Base-by-base conservation (phyloP, 2,113 vertebrate genomes). In the Perognathus longimembris region DNA sequence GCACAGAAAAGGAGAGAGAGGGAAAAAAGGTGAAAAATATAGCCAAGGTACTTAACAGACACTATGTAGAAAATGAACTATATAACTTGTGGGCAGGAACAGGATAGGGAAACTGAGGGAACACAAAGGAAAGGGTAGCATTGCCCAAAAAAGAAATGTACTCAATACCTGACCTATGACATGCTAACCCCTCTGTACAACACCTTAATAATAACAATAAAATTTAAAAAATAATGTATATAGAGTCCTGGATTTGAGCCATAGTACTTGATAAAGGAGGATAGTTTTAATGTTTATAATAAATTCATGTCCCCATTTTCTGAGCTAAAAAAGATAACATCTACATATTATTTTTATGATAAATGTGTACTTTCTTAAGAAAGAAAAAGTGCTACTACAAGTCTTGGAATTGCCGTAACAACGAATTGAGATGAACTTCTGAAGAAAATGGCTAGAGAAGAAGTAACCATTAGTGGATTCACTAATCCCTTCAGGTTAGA, bases 311-410 rank as follows among this genome's bases (percentile, higher is more conserved):
- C 84, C 7, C 24, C 5, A 45, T 32, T 61, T 92, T 70, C 73
- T 54, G 8, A 76, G 34, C 78, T 77, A 36, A 84, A 89, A 73
- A 83, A 24, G 3, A 81, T 57, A 85, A 15, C 4, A 40, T 1
- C 71, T 45, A 71, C 28, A 1, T 50, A 61, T 74, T 75, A 74
- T n/a, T 50, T 89, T 89, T 10, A 92, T 54, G n/a, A 34, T 85
- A 93, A 85, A 73, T 63, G 28, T 42, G 30, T 88, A 17, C 45
- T 85, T 89, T 90, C n/a, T 69, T 88, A 74, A 69, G 50, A 67
- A 21, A 6, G 6, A 50, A 74, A 91, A 36, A 45, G 45, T 61
- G 4, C 4, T 79, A 66, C 20, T 78, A 34, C 2, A 61, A 36
- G 81, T 67, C 59, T 89, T 74, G 64, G 70, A 91, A 78, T 78